phyloP scores from a whole-genome alignment of 2,888 invertebrate species.

The Athrips mouffetella region DNA sequence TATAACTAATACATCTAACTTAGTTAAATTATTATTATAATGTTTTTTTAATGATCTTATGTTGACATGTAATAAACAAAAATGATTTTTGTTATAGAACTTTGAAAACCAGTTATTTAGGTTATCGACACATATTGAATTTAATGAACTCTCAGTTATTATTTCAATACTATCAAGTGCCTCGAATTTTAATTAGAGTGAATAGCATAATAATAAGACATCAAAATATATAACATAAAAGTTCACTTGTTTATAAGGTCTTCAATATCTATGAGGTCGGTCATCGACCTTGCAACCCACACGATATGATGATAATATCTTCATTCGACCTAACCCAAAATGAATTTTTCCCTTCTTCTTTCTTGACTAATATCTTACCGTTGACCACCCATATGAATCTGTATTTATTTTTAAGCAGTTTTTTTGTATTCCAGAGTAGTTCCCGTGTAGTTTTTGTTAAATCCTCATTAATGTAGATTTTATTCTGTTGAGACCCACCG shows the following conservation, averaged over 20 bases:
- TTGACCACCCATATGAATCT: not conserved
- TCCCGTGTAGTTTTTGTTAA: not conserved
- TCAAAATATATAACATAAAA: not conserved
- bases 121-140: not conserved
- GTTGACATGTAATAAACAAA: not conserved
- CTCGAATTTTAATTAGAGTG: not conserved
- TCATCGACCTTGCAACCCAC: too few species aligned
- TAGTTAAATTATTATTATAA: not conserved
- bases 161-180: not conserved
- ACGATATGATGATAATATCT: not conserved
- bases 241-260: not conserved
- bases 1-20: not conserved
- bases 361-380: conserved; percentile 3
- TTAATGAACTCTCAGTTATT: not conserved
- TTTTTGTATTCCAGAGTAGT: not conserved
- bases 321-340: not conserved
- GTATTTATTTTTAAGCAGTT: too few species aligned
- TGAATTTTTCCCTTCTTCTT: not conserved
- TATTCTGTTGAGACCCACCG: not conserved
- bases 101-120: not conserved
- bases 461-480: conserved; percentile 6
- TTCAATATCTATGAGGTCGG: too few species aligned
- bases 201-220: not conserved
- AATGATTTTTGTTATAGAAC: not conserved
- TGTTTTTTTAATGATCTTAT: not conserved